Conservation (phyloP, 2,888 invertebrate species). For the Myathropa florea region DNA sequence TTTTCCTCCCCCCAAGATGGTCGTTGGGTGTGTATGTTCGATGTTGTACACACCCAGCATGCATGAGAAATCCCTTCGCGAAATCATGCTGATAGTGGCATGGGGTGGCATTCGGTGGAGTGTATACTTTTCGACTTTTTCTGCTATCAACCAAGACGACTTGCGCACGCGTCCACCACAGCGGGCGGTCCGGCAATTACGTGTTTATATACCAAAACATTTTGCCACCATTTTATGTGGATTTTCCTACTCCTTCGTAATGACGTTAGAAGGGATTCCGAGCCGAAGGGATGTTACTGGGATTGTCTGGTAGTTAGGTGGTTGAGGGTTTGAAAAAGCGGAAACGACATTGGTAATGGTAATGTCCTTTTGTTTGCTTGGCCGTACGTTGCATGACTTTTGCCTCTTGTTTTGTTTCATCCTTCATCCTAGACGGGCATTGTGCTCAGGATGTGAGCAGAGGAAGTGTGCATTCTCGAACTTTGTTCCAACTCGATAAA, state of each 20-base stretch:
- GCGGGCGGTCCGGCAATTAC: constrained; percentile 74
- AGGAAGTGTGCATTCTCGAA: constrained; percentile 66
- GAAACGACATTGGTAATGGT: constrained; percentile 70
- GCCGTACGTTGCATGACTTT: constrained; percentile 69
- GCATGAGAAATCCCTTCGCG: constrained; percentile 40
- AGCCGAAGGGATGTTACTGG: constrained; percentile 44
- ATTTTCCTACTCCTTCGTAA: constrained; percentile 67
- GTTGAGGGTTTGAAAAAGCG: constrained; percentile 36
- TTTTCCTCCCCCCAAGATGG: constrained; percentile 39
- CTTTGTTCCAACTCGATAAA: constrained; percentile 67
- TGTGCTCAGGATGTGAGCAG: constrained; percentile 47
- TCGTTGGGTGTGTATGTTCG: constrained; percentile 7
- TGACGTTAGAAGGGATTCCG: constrained; percentile 56
- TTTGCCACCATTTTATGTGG: constrained; percentile 72
- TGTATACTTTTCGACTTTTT: neutral
- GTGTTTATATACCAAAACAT: constrained; percentile 71
- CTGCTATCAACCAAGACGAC: constrained; percentile 15
- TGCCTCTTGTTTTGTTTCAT: constrained; percentile 48
- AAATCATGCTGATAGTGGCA: constrained; percentile 27
- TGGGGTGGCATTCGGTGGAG: constrained; percentile 15
- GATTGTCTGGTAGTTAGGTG: constrained; percentile 58
- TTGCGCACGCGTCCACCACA: constrained; percentile 72
- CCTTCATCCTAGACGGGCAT: neutral
- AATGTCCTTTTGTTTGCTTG: constrained; percentile 71
- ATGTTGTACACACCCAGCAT: constrained; percentile 37